A percentile compares a stretch with the other conserved stretches of the same genome.
phyloP scores from a whole-genome alignment of 2,797 vertebrate genomes.

The Pteronotus mesoamericanus region DNA sequence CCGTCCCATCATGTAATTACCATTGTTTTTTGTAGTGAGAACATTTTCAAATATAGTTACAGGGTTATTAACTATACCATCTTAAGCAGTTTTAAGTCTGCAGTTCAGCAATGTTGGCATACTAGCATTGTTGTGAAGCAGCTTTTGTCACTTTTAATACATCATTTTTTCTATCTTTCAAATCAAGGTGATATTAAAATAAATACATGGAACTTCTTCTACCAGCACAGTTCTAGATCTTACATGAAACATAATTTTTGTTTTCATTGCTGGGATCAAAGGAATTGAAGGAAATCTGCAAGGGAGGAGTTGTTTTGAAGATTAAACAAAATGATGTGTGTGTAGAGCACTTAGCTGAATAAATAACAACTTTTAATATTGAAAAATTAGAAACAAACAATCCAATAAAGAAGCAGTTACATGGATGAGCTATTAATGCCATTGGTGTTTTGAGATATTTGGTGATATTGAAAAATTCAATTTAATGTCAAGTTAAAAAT shows the following conservation, averaged over 20 bases:
- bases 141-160: background rate
- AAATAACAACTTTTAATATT: background rate
- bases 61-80: background rate
- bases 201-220: background rate
- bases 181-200: background rate
- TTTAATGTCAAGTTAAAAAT: background rate
- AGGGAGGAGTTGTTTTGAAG: background rate
- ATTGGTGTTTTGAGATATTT: background rate
- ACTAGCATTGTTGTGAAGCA: background rate
- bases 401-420: background rate
- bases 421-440: background rate
- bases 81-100: background rate
- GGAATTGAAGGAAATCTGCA: background rate
- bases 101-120: background rate
- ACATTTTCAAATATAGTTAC: background rate
- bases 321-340: background rate
- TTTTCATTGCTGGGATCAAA: background rate
- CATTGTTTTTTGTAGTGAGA: background rate
- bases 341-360: background rate
- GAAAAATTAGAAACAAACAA: background rate
- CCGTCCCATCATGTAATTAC: background rate
- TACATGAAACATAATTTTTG: background rate
- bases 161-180: background rate
- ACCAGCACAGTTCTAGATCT: background rate
- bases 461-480: background rate